Conservation (phyloP, 2,113 vertebrate genomes). For the Dasyurus viverrinus region DNA sequence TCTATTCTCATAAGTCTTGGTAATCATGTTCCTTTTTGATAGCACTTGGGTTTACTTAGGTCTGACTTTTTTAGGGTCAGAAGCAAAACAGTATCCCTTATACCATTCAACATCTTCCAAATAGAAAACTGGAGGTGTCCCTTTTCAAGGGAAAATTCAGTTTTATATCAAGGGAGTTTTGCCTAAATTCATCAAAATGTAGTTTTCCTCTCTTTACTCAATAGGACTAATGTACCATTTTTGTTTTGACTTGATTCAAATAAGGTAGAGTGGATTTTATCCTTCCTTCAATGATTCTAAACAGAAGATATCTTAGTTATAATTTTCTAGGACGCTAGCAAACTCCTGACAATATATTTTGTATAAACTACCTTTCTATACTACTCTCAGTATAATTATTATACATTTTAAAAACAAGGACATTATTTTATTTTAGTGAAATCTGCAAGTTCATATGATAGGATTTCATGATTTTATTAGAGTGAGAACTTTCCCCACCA, state of each 20-base stretch:
- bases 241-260: neutral
- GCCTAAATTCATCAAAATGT: neutral
- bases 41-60: neutral
- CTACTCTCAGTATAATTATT: neutral
- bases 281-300: neutral
- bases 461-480: neutral
- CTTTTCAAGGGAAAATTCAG: neutral
- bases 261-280: neutral
- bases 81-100: neutral
- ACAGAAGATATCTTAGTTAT: neutral
- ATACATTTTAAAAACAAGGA: neutral
- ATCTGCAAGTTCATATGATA: neutral
- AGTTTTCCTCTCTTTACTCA: neutral
- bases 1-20: neutral
- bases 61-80: neutral
- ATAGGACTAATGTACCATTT: neutral
- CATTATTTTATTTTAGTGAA: neutral
- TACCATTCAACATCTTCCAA: neutral
- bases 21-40: neutral
- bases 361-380: neutral
- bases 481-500: neutral
- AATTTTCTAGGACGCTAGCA: neutral
- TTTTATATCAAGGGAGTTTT: neutral
- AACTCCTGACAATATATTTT: neutral
- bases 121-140: neutral